Evolutionary conservation across 2,888 invertebrate genomes (phyloP), one percentile per base, ranked within the genome.

Genomic region (Aphidius colemani): DNA sequence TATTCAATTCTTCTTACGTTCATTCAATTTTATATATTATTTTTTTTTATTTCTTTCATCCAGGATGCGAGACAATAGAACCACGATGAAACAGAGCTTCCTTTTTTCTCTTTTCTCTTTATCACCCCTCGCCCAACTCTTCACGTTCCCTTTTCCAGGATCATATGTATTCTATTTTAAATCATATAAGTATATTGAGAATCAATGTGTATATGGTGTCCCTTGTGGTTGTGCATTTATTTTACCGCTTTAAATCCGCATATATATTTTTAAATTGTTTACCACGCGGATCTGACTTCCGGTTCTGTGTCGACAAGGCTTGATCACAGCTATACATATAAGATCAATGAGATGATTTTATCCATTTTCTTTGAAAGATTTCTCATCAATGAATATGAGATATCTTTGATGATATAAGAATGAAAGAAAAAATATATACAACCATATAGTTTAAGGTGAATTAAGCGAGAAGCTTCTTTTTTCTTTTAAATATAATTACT

Each of bases 31-130:
- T 30, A 30, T 30, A 30, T 30, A 30, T 30, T 30, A 30, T 30
- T 30, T 30, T 30, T 30, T 30, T 30, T 2, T 30, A 2, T 66
- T 72, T 65, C 71, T 56, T 62, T 75, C 77, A 77, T 76, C 78
- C 82, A 82, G 82, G 82, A 82, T 81, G 78, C 80, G 79, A 81
- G 81, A 82, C 82, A 82, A 82, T 46, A 80, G 70, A 57, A 46
- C 72, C 68, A 70, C 78, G 78, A 80, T 82, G 80, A 82, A 82
- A 81, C 81, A 81, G 77, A 80, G 80, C 76, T 76, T 73, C 73
- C 68, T 70, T 39, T 71, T 67, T 30, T 30, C 30, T 30, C 5
- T 30, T 30, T 30, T 67, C 69, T 72, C 70, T 69, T 70, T 64
- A 70, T 63, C 66, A 67, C 64, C 68, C 13, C 41, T 18, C 41